Evolutionary conservation across 2,888 invertebrate species (phyloP).

Genomic region (Thalpophila matura): DNA sequence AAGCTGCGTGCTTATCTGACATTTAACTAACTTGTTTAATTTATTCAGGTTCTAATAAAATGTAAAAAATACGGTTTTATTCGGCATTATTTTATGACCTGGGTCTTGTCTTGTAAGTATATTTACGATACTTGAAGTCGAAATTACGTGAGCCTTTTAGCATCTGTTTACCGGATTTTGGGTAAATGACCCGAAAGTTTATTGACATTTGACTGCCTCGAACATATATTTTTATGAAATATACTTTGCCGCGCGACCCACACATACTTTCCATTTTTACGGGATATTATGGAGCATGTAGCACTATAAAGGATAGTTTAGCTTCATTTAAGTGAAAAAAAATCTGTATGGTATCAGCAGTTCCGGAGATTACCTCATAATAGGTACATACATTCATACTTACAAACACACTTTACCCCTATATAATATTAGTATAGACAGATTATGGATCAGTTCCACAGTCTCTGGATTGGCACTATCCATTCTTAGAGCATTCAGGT

Average conservation of each 20-base stretch:
- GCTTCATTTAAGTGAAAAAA: too few relatives aligned
- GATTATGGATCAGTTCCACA: too few relatives aligned
- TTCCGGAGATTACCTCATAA: too few relatives aligned
- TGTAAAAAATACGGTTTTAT: background rate
- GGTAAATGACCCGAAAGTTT: conserved; percentile 17
- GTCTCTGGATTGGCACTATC: too few relatives aligned
- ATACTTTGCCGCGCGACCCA: background rate
- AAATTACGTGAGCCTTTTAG: background rate
- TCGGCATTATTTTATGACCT: background rate
- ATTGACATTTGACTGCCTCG: background rate
- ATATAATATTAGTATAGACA: too few relatives aligned
- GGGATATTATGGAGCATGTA: too few relatives aligned
- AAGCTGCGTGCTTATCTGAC: background rate
- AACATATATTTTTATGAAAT: conserved; percentile 6
- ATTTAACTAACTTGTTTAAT: background rate
- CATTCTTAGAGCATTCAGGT: too few relatives aligned
- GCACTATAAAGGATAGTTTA: too few relatives aligned
- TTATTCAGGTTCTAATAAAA: conserved; percentile 15
- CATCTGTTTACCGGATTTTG: conserved; percentile 1
- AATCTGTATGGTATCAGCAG: too few relatives aligned
- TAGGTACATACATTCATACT: too few relatives aligned
- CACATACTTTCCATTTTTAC: too few relatives aligned
- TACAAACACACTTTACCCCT: too few relatives aligned
- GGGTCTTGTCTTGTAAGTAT: background rate
- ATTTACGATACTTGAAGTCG: conserved; percentile 5